A percentile compares a stretch with the other conserved stretches of the same genome.
phyloP scores from a whole-genome alignment of 2,797 vertebrate genomes.

The Myotis pilosus region DNA sequence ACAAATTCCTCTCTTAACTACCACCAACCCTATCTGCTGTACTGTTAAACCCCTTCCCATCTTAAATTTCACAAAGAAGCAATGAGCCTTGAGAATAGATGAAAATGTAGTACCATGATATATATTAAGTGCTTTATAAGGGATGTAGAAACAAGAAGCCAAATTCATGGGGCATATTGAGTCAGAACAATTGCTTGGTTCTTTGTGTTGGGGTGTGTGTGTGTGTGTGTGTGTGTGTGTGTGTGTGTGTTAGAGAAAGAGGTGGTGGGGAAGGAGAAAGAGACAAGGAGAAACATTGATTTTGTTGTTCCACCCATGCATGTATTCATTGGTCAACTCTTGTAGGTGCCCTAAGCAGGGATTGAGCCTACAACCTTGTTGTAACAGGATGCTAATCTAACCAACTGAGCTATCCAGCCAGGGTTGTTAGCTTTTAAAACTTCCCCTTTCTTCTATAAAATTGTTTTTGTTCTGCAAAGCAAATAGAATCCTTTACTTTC shows the following conservation, averaged over 20 bases:
- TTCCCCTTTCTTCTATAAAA: background rate
- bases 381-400: background rate
- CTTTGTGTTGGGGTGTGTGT: background rate
- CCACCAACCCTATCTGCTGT: background rate
- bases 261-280: no score
- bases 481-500: background rate
- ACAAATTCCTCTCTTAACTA: background rate
- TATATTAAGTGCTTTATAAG: background rate
- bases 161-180: background rate
- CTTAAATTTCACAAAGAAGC: constrained; percentile 11
- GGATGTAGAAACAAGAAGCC: background rate
- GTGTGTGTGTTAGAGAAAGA: background rate
- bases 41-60: background rate
- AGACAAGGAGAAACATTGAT: background rate
- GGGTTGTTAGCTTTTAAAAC: background rate
- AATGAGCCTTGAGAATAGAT: background rate
- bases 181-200: background rate
- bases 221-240: no score
- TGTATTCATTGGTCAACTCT: background rate
- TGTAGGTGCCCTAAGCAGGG: background rate
- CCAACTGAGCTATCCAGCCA: background rate
- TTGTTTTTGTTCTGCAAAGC: background rate
- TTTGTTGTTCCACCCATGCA: background rate
- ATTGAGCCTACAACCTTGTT: background rate
- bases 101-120: constrained; percentile 4